Evolutionary conservation across 1,140 invertebrate genomes (phyloP), one percentile per base, ranked within the genome.

Genomic region (Ceratina calcarata): DNA sequence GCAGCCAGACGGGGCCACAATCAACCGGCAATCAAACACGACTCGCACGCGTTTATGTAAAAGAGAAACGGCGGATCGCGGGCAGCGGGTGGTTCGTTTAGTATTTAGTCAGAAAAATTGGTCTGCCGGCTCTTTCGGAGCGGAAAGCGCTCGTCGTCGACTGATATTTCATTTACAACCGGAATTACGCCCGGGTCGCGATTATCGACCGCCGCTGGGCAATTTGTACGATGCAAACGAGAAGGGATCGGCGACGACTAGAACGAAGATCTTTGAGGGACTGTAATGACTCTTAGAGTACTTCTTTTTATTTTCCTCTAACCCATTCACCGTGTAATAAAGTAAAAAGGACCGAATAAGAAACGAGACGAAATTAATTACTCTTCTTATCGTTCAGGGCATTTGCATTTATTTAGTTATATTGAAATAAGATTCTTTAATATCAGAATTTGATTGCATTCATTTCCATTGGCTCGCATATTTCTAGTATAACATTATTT

Each of bases 91-190:
- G 37, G 37, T 45, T 16, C n/a, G 20, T 22, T 70, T 13, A 3
- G 13, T 18, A 27, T 51, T 53, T 53, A 27, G 16, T 20, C 18
- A 2, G 49, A 61, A 62, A 68, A 78, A 71, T 71, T 27, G 7
- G 57, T n/a, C 13, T 27, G 24, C 27, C 53, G 51, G 67, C 10
- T 3, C 7, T 32, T 4, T 32, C 27, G 27, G 7, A 53, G 37
- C n/a, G 18, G 49, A 49, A 16, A 20, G 60, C 18, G 71, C 16
- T 22, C 16, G 12, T 3, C 8, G 32, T 0, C n/a, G 13, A 18
- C 18, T 65, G 61, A 74, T 74, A 24, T 60, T 60, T 60, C 74
- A 67, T 82, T 77, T 66, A 81, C 62, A 20, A 65, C 10, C 3
- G 70, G 49, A 72, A 62, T 62, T 62, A 49, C 13, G 15, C 10